Evolutionary conservation across 2,797 vertebrate genomes (phyloP).

Genomic region (Chloroceryle amazona): DNA sequence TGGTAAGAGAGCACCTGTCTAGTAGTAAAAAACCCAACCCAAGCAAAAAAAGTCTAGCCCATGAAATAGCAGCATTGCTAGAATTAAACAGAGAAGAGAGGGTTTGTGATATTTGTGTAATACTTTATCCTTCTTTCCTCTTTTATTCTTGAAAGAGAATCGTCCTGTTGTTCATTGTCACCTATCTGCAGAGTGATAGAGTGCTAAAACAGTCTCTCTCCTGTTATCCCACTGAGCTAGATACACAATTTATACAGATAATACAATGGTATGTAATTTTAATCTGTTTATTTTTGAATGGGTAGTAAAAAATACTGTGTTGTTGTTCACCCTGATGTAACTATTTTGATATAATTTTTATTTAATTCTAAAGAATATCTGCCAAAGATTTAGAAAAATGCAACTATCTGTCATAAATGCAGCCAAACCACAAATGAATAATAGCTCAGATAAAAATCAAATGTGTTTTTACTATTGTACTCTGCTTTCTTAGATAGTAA

Average conservation of each 20-base stretch:
- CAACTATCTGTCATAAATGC: background rate
- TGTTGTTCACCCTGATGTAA: accelerated
- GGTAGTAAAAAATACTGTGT: background rate
- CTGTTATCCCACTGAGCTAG: background rate
- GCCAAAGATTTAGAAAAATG: background rate
- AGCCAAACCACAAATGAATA: background rate
- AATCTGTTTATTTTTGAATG: background rate
- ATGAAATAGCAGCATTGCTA: background rate
- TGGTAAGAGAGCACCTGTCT: background rate
- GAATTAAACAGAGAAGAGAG: background rate
- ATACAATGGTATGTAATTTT: background rate
- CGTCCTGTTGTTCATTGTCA: background rate
- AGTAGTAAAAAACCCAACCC: too few relatives aligned
- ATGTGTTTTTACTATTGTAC: background rate
- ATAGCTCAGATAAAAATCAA: background rate
- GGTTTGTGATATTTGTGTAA: background rate
- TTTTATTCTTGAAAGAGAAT: background rate
- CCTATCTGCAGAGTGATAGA: background rate
- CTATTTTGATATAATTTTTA: background rate
- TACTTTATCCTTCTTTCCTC: background rate
- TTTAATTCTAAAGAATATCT: background rate
- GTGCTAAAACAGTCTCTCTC: background rate
- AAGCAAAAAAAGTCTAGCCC: background rate
- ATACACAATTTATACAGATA: background rate
- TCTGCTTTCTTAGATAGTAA: background rate